Evolutionary conservation across 1,140 invertebrate species (phyloP).

Genomic region (Procambarus clarkii): DNA sequence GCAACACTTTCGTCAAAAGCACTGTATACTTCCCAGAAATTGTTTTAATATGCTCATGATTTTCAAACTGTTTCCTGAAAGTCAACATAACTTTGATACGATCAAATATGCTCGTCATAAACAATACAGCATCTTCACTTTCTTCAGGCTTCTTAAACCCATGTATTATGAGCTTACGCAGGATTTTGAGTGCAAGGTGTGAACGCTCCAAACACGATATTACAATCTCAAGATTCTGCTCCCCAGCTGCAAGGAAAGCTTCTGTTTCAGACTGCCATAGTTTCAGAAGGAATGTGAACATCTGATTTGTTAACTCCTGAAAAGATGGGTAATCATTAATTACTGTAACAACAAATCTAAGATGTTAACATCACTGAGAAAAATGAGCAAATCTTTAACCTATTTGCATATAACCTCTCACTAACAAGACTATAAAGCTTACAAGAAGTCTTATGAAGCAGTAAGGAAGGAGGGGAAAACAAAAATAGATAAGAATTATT

Average conservation of each 20-base stretch:
- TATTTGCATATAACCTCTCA: too few species aligned
- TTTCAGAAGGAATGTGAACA: conserved; percentile 69
- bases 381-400: too few species aligned
- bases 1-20: conserved; percentile 82
- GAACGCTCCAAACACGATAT: conserved; percentile 83
- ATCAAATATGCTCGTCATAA: conserved; percentile 79
- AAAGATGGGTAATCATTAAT: not conserved
- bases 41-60: conserved; percentile 79
- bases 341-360: not conserved
- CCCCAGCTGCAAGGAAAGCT: conserved; percentile 73
- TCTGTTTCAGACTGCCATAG: conserved; percentile 73
- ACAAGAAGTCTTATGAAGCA: too few species aligned
- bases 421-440: too few species aligned
- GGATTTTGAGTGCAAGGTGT: conserved; percentile 85
- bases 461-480: too few species aligned
- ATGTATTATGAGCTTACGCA: conserved; percentile 88
- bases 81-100: conserved; percentile 79
- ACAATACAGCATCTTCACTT: conserved; percentile 83
- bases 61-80: conserved; percentile 69
- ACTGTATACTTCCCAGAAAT: conserved; percentile 88
- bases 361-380: not conserved
- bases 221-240: conserved; percentile 50
- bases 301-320: conserved; percentile 70
- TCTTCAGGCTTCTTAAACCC: conserved; percentile 88
- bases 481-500: too few species aligned